Evolutionary conservation across 2,888 invertebrate genomes (phyloP).

Genomic region (Pseudanteris insignis): DNA sequence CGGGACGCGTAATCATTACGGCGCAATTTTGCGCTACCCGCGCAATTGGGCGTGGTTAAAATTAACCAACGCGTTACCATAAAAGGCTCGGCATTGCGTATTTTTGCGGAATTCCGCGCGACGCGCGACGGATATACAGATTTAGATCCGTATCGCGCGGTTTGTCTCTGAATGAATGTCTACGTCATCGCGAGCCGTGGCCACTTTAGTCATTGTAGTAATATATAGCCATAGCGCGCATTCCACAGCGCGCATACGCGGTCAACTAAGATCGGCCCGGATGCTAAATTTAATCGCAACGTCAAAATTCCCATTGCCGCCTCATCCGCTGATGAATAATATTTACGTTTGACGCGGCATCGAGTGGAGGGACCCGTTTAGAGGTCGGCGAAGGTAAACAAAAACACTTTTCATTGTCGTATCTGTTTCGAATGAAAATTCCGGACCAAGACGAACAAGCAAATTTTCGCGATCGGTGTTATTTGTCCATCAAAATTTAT

Average conservation of each 20-base stretch:
- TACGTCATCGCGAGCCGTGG: slow-evolving; percentile 44
- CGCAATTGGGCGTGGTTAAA: no score
- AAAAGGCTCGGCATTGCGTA: slow-evolving; percentile 18
- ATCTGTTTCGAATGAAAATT: no score
- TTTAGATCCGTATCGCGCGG: slow-evolving; percentile 50
- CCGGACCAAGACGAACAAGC: no score
- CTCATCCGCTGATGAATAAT: slow-evolving; percentile 4
- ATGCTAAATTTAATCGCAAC: slow-evolving; percentile 19
- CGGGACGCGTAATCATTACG: no score
- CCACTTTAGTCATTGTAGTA: slow-evolving; percentile 10
- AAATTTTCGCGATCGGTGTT: no score
- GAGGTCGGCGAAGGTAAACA: no score
- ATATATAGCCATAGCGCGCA: slow-evolving; percentile 36
- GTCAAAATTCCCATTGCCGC: neutral
- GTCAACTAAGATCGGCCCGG: slow-evolving; percentile 17
- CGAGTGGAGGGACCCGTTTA: no score
- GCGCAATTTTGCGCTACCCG: no score
- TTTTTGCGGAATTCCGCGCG: slow-evolving; percentile 4
- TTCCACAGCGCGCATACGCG: slow-evolving; percentile 10
- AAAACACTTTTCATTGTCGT: no score
- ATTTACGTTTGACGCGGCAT: slow-evolving; percentile 6
- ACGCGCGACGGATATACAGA: slow-evolving; percentile 50
- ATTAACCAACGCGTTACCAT: no score
- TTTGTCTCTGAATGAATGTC: slow-evolving; percentile 48
- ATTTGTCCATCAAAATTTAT: no score